These are phyloP conservation scores for Nymphalis c-album DNA, from an alignment of 2,888 invertebrate genomes.

Conservation along the genomic window DNA sequence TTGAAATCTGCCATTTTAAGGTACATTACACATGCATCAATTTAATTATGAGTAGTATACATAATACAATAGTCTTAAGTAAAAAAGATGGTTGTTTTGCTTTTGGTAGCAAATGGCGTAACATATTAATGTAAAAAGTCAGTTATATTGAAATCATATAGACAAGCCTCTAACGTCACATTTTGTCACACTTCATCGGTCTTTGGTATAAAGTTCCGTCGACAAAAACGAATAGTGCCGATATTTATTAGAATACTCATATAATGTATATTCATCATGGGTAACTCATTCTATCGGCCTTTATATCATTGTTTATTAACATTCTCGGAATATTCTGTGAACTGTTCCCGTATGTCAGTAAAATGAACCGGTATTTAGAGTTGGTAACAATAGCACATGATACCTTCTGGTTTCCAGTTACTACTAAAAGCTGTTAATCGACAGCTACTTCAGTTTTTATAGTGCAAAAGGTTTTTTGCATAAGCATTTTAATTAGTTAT, in stretches of 20 bases:
- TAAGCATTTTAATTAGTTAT: neutral
- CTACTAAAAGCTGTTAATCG: conserved; percentile 16
- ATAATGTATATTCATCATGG: conserved; percentile 48
- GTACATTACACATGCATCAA: no score
- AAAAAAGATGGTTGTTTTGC: no score
- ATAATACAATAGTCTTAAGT: no score
- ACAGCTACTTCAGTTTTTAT: conserved; percentile 8
- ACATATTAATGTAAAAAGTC: no score
- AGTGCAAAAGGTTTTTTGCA: neutral
- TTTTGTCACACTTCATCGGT: conserved; percentile 8
- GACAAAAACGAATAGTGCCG: conserved; percentile 17
- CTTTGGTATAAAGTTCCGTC: conserved; percentile 1
- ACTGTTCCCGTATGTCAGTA: conserved; percentile 48
- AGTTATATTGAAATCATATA: no score
- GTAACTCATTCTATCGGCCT: conserved; percentile 59
- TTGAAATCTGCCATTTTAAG: no score
- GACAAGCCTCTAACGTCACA: neutral
- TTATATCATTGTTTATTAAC: conserved; percentile 53
- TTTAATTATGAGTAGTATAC: no score
- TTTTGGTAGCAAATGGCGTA: no score
- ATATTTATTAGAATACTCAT: conserved; percentile 26
- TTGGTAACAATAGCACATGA: conserved; percentile 25
- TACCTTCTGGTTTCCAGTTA: conserved; percentile 17
- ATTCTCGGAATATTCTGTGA: conserved; percentile 50
- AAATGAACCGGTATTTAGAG: conserved; percentile 42